Percentiles rank a stretch among this genome's conserved stretches.
phyloP scores from a whole-genome alignment of 2,113 vertebrate species.

The Scolopax mira region DNA sequence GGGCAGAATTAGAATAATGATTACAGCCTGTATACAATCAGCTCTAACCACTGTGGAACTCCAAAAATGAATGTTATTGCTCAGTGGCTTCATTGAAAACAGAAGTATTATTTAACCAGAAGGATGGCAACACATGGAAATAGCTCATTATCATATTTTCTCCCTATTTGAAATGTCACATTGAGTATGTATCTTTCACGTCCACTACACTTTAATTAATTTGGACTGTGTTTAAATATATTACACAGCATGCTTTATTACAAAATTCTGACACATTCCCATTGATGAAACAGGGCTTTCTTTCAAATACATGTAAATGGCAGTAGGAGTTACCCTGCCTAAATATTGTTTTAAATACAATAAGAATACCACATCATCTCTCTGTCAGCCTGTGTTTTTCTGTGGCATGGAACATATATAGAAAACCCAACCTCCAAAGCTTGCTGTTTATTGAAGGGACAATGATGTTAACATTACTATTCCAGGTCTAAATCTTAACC shows the following conservation, averaged over 20 bases:
- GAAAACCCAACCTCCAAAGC: not conserved
- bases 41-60: slow-evolving; percentile 58
- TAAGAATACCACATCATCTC: not conserved
- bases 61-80: slow-evolving; percentile 53
- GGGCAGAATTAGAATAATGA: slow-evolving; percentile 67
- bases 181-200: slow-evolving; percentile 34
- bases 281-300: not conserved
- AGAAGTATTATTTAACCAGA: slow-evolving; percentile 60
- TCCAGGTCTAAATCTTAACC: slow-evolving; percentile 61
- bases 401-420: not conserved
- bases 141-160: slow-evolving; percentile 62
- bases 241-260: slow-evolving; percentile 28
- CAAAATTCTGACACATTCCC: slow-evolving; percentile 33
- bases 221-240: slow-evolving; percentile 39
- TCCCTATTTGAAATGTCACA: slow-evolving; percentile 51
- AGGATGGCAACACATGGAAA: slow-evolving; percentile 63
- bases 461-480: slow-evolving; percentile 36
- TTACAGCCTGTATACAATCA: slow-evolving; percentile 62
- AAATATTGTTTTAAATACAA: slow-evolving; percentile 17
- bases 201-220: slow-evolving; percentile 59
- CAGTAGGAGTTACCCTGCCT: not conserved
- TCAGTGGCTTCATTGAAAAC: slow-evolving; percentile 57
- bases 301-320: not conserved
- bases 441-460: slow-evolving; percentile 38
- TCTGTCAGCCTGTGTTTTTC: not conserved